Evolutionary conservation across 2,888 invertebrate species (phyloP).

Genomic region (Amblyjoppa proteus): DNA sequence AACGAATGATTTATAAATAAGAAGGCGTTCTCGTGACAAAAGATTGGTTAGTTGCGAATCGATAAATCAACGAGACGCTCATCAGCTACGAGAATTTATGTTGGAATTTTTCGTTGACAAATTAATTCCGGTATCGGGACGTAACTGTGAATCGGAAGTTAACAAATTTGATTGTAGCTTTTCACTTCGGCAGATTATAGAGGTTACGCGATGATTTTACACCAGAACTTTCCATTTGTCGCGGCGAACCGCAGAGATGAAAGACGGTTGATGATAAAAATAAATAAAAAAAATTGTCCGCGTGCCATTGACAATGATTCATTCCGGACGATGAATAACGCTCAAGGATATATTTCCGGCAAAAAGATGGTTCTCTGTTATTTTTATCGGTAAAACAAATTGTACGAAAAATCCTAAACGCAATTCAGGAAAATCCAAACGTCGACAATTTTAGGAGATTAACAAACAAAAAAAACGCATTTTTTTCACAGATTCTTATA

Average conservation of each 20-base stretch:
- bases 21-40: slow-evolving; percentile 1
- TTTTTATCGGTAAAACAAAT: background rate
- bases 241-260: slow-evolving; percentile 68
- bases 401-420: background rate
- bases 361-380: background rate
- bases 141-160: slow-evolving; percentile 45
- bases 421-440: background rate
- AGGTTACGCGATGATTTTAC: slow-evolving; percentile 28
- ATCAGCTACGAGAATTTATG: slow-evolving; percentile 16
- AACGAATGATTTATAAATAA: slow-evolving; percentile 10
- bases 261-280: background rate
- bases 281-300: slow-evolving; percentile 37
- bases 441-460: too few species aligned
- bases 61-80: slow-evolving; percentile 35
- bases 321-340: slow-evolving; percentile 23
- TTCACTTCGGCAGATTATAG: slow-evolving; percentile 59
- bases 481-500: slow-evolving; percentile 65
- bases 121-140: slow-evolving; percentile 23
- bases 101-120: background rate
- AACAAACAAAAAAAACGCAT: background rate
- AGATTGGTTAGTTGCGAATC: slow-evolving; percentile 14
- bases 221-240: slow-evolving; percentile 68
- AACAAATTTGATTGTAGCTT: slow-evolving; percentile 66
- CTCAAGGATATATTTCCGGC: background rate
- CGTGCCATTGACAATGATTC: slow-evolving; percentile 66